Base-by-base conservation (phyloP, 2,888 invertebrate genomes). In the Terebella lapidaria region DNA sequence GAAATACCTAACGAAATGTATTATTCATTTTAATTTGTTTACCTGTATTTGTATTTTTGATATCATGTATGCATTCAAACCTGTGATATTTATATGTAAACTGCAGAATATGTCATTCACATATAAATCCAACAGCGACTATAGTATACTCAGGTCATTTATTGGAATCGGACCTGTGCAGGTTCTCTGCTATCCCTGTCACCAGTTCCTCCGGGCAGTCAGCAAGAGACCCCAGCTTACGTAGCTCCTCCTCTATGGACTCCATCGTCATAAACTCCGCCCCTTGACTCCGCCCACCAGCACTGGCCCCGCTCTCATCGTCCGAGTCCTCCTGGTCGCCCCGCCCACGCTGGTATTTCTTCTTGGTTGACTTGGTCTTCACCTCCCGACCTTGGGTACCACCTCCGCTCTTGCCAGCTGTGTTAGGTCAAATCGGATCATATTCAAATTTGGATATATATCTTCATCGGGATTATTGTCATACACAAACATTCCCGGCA, bases 311-410 rank as follows among this genome's bases (percentile, higher is more conserved):
- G 63, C 89, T 89, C 25, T 86, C 86, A 69, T 87, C 87, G 56
- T 86, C 85, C 49, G 25, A n/a, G 27, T 84, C 84, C n/a, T n/a
- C n/a, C n/a, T n/a, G n/a, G n/a, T n/a, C n/a, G n/a, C n/a, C n/a
- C 51, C 35, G 22, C 35, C 63, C 53, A 1, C 60, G 42, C 2
- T 55, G 46, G 20, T 72, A 84, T 65, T 84, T 84, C 82, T 93
- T 95, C 75, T 95, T 95, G 0, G 90, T 89, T 1, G 93, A 89
- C 77, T 92, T 94, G 0, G 92, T 94, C 84, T 94, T 95, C 0
- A 93, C 93, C 84, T 96, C 95, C 45, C 95, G 85, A 0, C 95
- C 95, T 73, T 94, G 94, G 15, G 89, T 86, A 1, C 94, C 94
- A 20, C 94, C 94, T 18, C 94, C 94, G 54, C 88, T 88, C 84